Conservation (phyloP, 2,888 invertebrate genomes). For the Drosophila monieri region DNA sequence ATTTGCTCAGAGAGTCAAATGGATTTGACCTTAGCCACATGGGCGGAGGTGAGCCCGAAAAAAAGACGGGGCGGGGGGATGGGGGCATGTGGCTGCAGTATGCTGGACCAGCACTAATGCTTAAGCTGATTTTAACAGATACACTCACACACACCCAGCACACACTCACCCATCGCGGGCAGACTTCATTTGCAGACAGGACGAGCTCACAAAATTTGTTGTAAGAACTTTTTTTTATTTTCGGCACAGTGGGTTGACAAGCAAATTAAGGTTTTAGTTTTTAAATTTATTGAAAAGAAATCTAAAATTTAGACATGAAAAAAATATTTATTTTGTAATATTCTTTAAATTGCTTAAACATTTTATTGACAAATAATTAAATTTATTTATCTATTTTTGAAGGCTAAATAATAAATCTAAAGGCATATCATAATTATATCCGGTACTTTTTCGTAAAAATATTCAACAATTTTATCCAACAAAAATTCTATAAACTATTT, state of each 20-base stretch:
- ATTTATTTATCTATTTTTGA: too few relatives aligned
- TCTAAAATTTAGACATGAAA: too few relatives aligned
- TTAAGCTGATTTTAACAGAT: conserved; percentile 72
- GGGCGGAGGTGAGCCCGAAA: conserved; percentile 29
- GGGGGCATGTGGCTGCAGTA: conserved; percentile 29
- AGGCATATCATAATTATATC: too few relatives aligned
- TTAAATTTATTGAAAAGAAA: background rate
- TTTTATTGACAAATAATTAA: too few relatives aligned
- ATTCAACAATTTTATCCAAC: too few relatives aligned
- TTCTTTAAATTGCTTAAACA: too few relatives aligned
- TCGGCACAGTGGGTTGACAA: conserved; percentile 13
- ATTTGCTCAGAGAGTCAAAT: conserved; percentile 78
- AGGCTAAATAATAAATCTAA: too few relatives aligned
- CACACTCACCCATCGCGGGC: conserved; percentile 35
- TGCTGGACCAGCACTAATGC: conserved; percentile 71
- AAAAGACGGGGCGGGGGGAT: background rate
- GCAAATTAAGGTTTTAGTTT: background rate
- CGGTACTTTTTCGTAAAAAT: too few relatives aligned
- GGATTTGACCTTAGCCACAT: conserved; percentile 77
- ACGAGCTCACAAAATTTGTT: conserved; percentile 32
- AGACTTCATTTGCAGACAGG: conserved; percentile 66
- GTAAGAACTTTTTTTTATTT: background rate
- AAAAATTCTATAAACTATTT: background rate
- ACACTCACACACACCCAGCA: conserved; percentile 6
- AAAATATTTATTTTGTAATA: too few relatives aligned